A percentile compares a stretch with the other conserved stretches of the same genome.
Evolutionary conservation across 2,113 vertebrate genomes (phyloP).

Genomic region (Colaptes auratus): DNA sequence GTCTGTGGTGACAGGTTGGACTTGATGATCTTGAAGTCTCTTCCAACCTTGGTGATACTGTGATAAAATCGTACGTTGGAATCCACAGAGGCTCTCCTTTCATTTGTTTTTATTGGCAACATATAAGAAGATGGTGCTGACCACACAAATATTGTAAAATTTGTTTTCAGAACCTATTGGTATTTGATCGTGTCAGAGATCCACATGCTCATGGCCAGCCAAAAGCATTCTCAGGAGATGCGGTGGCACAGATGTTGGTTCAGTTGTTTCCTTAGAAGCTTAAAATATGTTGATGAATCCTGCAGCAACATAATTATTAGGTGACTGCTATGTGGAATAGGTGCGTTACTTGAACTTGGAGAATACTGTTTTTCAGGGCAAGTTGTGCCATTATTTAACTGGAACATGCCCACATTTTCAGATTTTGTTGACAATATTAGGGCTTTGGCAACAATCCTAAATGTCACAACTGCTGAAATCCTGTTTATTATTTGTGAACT

Average conservation of each 20-base stretch:
- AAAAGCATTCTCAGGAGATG: background rate
- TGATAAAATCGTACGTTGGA: background rate
- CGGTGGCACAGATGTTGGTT: background rate
- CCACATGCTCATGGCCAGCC: background rate
- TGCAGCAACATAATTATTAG: background rate
- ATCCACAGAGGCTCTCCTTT: background rate
- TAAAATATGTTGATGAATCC: background rate
- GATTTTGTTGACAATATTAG: background rate
- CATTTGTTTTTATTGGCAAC: background rate
- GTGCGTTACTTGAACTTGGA: background rate
- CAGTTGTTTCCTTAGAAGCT: background rate
- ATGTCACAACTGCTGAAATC: background rate
- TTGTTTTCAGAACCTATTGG: background rate
- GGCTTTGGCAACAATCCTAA: background rate
- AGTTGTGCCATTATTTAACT: background rate
- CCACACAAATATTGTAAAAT: background rate
- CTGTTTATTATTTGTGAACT: background rate
- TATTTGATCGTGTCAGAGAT: background rate
- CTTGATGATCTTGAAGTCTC: too few relatives aligned
- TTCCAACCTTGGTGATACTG: too few relatives aligned
- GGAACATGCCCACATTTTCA: background rate
- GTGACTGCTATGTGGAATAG: accelerated
- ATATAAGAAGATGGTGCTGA: background rate
- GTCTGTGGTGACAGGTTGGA: too few relatives aligned
- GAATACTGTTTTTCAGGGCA: background rate